phyloP scores from a whole-genome alignment of 2,797 vertebrate species.

The Acropternis orthonyx region DNA sequence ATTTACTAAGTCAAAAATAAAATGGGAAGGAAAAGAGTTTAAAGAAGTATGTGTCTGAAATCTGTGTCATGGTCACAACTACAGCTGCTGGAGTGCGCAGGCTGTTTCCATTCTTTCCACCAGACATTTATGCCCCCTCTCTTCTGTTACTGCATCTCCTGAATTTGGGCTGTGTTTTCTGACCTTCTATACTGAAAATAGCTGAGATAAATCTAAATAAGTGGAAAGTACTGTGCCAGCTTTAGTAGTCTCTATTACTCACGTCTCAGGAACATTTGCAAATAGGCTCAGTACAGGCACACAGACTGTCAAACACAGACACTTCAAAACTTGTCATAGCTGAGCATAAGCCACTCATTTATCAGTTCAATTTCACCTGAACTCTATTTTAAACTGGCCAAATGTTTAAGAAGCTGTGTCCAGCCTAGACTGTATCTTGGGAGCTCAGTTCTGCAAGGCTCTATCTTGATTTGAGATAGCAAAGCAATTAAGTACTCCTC shows the following conservation, averaged over 20 bases:
- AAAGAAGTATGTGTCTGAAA: neutral
- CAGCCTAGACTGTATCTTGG: neutral
- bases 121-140: neutral
- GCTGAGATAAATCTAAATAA: neutral
- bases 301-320: neutral
- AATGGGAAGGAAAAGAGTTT: neutral
- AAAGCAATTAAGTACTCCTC: neutral
- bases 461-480: neutral
- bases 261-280: neutral
- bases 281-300: neutral
- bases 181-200: neutral
- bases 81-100: neutral
- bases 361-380: neutral
- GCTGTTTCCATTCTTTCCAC: neutral
- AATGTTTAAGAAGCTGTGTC: neutral
- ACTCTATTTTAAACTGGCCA: neutral
- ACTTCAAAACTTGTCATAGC: neutral
- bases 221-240: neutral
- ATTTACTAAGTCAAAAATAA: slow-evolving; percentile 1
- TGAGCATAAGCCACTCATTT: neutral
- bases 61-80: neutral
- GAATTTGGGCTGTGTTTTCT: neutral
- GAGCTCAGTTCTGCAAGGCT: neutral
- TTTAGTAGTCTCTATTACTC: neutral
- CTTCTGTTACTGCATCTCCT: neutral